Evolutionary conservation across 2,113 vertebrate species (phyloP).

Genomic region (Cynoglossus semilaevis): DNA sequence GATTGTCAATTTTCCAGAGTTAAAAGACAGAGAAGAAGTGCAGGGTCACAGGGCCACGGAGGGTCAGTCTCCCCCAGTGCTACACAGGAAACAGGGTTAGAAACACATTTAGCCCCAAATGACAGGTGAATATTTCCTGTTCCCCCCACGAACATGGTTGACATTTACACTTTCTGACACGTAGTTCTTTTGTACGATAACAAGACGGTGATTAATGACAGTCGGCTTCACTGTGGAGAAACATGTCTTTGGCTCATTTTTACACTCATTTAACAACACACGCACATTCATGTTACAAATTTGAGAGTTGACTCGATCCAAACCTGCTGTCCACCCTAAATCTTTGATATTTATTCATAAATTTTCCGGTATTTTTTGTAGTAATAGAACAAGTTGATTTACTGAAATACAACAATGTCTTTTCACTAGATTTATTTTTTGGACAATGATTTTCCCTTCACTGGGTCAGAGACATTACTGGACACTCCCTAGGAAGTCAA

Average conservation of each 20-base stretch:
- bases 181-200: slow-evolving; percentile 14
- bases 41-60: slow-evolving; percentile 80
- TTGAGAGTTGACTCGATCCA: background rate
- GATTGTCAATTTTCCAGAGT: slow-evolving; percentile 13
- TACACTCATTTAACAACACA: background rate
- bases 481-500: too few species aligned
- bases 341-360: too few species aligned
- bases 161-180: background rate
- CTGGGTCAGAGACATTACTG: too few species aligned
- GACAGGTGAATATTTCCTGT: slow-evolving; percentile 67
- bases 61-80: slow-evolving; percentile 74
- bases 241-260: slow-evolving; percentile 1
- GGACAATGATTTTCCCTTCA: too few species aligned
- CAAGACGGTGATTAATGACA: slow-evolving; percentile 26
- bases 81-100: slow-evolving; percentile 73
- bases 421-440: too few species aligned
- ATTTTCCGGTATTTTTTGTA: too few species aligned
- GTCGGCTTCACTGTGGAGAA: slow-evolving; percentile 6
- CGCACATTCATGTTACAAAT: slow-evolving; percentile 7
- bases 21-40: slow-evolving; percentile 47
- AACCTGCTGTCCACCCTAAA: too few species aligned
- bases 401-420: too few species aligned
- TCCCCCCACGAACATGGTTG: background rate
- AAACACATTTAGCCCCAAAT: slow-evolving; percentile 71
- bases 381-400: too few species aligned